Conservation (phyloP, 2,113 vertebrate species). For the Gymnobelideus leadbeateri region DNA sequence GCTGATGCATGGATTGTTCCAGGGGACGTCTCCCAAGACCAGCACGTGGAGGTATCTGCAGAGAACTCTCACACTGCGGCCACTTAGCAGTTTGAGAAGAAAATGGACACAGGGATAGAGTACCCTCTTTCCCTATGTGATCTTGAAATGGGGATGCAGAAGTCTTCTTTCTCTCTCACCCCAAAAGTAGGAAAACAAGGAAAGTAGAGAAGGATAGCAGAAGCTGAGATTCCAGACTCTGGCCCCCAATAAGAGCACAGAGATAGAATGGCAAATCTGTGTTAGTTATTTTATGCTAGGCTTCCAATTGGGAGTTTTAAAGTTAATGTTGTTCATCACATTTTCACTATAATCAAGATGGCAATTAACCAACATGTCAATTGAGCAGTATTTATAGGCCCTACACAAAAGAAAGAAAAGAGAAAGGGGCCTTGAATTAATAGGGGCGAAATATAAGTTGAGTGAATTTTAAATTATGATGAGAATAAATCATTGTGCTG, state of each 20-base stretch:
- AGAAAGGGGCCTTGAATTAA: not conserved
- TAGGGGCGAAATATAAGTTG: not conserved
- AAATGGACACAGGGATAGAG: not conserved
- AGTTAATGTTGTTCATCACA: not conserved
- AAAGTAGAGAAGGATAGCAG: not conserved
- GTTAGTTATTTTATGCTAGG: not conserved
- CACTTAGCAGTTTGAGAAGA: not conserved
- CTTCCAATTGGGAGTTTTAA: not conserved
- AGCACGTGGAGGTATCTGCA: not conserved
- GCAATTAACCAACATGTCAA: not conserved
- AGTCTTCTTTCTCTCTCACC: not conserved
- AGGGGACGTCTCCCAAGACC: not conserved
- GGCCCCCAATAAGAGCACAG: not conserved
- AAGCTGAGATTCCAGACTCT: not conserved
- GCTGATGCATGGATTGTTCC: not conserved
- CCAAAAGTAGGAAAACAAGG: not conserved
- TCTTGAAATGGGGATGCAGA: not conserved
- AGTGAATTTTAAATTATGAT: not conserved
- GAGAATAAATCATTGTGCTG: not conserved
- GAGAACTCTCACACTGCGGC: not conserved
- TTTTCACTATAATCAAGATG: not conserved
- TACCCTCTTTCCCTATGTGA: not conserved
- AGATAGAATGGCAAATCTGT: not conserved
- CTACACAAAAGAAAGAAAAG: not conserved
- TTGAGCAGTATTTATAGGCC: not conserved